Evolutionary conservation across 2,888 invertebrate species (phyloP).

Genomic region (Pandemis heparana): DNA sequence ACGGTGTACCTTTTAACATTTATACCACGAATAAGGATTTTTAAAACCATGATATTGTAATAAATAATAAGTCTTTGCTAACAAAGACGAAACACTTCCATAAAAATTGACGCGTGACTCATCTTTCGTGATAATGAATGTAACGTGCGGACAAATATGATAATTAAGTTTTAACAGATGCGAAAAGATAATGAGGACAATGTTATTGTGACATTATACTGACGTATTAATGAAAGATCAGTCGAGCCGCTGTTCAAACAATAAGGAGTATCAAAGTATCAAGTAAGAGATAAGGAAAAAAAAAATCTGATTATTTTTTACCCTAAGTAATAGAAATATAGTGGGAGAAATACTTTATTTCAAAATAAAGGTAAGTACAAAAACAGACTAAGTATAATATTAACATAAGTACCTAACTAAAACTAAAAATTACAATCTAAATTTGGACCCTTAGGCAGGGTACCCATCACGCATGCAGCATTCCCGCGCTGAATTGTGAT

Average conservation of each 20-base stretch:
- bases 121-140: neutral
- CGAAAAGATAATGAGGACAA: constrained; percentile 1
- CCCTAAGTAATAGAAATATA: too few species aligned
- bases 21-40: neutral
- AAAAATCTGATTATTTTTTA: too few species aligned
- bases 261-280: neutral
- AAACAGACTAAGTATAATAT: too few species aligned
- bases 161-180: constrained; percentile 22
- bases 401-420: too few species aligned
- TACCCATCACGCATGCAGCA: too few species aligned
- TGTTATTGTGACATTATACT: constrained; percentile 7
- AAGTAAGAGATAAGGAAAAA: too few species aligned
- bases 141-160: neutral
- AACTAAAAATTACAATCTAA: too few species aligned
- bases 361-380: too few species aligned
- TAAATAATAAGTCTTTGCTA: neutral
- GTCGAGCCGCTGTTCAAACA: constrained; percentile 30
- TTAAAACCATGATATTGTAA: neutral
- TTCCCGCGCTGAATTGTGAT: too few species aligned
- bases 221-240: constrained; percentile 7
- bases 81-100: neutral
- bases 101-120: neutral
- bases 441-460: too few species aligned
- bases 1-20: too few species aligned
- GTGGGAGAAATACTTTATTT: too few species aligned